Conservation (phyloP, 2,113 vertebrate species). For the Hippoglossus stenolepis region DNA sequence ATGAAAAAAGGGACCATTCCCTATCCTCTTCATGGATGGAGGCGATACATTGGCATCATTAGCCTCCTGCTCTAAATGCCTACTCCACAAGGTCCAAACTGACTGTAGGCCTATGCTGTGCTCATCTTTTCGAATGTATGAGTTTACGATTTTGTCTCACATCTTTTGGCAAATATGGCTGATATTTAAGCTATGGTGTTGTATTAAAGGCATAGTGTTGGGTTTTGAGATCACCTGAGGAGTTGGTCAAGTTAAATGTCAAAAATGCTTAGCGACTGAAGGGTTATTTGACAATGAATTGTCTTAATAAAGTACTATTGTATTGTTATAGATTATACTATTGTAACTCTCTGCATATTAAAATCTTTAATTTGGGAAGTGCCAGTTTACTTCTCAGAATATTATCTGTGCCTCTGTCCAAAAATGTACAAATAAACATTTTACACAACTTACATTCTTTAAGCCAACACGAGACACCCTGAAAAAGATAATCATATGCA, state of each 20-base stretch:
- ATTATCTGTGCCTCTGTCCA: no score
- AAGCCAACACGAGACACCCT: neutral
- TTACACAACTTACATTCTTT: neutral
- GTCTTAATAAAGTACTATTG: neutral
- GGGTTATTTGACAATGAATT: no score
- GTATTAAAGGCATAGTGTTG: neutral
- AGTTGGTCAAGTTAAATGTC: neutral
- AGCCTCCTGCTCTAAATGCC: neutral
- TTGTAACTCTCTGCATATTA: neutral
- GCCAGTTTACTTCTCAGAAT: neutral
- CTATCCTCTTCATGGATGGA: slow-evolving; percentile 7
- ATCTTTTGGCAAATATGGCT: neutral
- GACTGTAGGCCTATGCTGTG: neutral
- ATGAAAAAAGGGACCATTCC: slow-evolving; percentile 43
- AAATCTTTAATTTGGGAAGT: neutral
- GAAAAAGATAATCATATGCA: neutral
- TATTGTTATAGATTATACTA: no score
- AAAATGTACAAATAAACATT: no score
- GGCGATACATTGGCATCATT: neutral
- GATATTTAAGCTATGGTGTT: neutral
- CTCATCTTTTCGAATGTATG: neutral
- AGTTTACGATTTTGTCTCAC: neutral
- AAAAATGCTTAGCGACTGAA: no score
- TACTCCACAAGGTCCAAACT: neutral
- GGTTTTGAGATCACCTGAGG: neutral